A percentile compares a stretch with the other conserved stretches of the same genome.
Evolutionary conservation across 2,888 invertebrate genomes (phyloP).

Genomic region (Linnaemya tessellans): DNA sequence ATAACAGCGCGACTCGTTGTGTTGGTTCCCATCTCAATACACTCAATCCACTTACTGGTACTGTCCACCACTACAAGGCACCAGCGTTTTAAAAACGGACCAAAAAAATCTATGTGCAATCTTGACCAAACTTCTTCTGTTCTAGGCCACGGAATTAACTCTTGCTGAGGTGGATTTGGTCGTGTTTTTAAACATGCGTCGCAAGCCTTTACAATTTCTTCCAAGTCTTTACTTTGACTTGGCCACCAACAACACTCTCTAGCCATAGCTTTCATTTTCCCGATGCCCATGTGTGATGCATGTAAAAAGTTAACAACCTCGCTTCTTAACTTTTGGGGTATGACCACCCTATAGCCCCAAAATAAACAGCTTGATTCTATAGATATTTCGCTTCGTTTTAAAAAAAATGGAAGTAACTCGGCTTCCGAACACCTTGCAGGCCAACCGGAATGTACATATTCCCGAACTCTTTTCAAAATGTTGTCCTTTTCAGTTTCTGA

Average conservation of each 20-base stretch:
- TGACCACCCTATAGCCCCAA: constrained; percentile 67
- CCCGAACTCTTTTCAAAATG: constrained; percentile 9
- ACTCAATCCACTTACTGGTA: no score
- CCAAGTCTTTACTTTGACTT: constrained; percentile 58
- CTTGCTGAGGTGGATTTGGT: constrained; percentile 45
- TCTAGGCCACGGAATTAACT: constrained; percentile 67
- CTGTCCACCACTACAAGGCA: no score
- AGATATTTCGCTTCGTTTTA: constrained; percentile 47
- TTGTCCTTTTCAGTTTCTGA: constrained; percentile 2
- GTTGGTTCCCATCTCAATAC: constrained; percentile 69
- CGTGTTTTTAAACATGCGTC: constrained; percentile 52
- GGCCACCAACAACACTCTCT: constrained; percentile 76
- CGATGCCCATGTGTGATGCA: constrained; percentile 68
- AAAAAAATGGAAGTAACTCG: constrained; percentile 50
- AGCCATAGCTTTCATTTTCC: constrained; percentile 59
- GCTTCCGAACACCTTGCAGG: constrained; percentile 22
- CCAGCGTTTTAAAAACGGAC: constrained; percentile 54
- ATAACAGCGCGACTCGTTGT: constrained; percentile 60
- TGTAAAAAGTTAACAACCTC: constrained; percentile 65
- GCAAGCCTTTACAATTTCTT: constrained; percentile 59
- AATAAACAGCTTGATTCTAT: constrained; percentile 59
- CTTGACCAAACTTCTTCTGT: constrained; percentile 48
- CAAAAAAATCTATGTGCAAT: constrained; percentile 65
- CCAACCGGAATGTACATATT: constrained; percentile 23
- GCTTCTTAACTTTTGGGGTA: constrained; percentile 35